phyloP scores from a whole-genome alignment of 2,113 vertebrate species.

The Xyrauchen texanus region DNA sequence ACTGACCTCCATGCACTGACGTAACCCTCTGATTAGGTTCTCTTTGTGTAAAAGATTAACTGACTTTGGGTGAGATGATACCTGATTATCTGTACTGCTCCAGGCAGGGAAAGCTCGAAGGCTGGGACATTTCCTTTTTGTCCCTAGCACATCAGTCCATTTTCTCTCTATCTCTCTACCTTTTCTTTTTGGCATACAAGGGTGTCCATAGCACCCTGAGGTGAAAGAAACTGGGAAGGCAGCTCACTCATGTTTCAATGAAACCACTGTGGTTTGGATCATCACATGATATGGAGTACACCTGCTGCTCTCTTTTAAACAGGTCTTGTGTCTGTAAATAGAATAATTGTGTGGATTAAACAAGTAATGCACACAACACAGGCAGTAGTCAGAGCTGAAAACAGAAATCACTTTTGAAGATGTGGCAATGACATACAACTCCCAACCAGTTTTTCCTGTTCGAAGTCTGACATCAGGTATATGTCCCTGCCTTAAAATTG shows the following conservation, averaged over 20 bases:
- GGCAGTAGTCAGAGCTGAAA: background rate
- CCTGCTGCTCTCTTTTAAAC: background rate
- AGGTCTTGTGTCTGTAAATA: background rate
- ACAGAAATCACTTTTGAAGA: background rate
- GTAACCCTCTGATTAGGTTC: constrained; percentile 3
- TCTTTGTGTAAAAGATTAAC: constrained; percentile 12
- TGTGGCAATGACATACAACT: constrained; percentile 5
- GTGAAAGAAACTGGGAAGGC: constrained; percentile 11
- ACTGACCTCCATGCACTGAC: background rate
- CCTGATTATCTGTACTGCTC: background rate
- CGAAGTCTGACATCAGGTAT: background rate
- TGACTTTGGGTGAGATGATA: background rate
- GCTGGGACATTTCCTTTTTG: constrained; percentile 1
- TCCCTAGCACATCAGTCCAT: background rate
- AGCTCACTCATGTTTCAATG: constrained; percentile 11
- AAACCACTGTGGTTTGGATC: background rate
- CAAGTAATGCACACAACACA: background rate
- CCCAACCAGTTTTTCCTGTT: constrained; percentile 34
- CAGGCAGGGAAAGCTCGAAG: constrained; percentile 8
- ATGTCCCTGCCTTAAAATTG: background rate
- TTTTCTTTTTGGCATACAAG: background rate
- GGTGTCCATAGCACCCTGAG: constrained; percentile 33
- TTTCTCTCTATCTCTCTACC: background rate
- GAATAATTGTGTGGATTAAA: background rate
- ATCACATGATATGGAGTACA: background rate